Base-by-base conservation (phyloP, 1,140 invertebrate genomes). In the Macrosteles quadrilineatus region DNA sequence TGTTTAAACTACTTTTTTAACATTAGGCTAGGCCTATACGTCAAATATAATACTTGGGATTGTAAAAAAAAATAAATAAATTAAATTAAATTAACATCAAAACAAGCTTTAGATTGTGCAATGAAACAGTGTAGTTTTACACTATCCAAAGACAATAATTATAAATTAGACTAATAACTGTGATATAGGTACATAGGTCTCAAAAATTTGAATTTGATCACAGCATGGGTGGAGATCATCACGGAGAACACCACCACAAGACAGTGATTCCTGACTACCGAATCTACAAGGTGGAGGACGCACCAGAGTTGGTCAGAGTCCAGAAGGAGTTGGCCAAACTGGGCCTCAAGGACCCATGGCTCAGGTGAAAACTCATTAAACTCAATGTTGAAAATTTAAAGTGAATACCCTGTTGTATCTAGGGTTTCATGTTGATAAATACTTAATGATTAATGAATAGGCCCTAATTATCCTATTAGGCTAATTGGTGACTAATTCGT, bases 291-390 rank as follows among this genome's bases (percentile, higher is more conserved):
- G 84, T 91, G 0, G 88, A 92, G 77, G 83, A 91, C 75, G 81
- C 83, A 14, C 87, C 87, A 12, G 79, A 89, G 74, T 78, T 94
- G 21, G 77, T 87, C 69, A 78, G 81, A 67, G 78, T 90, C 0
- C 83, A 89, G 79, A 78, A 85, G 69, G 81, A 83, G 2, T 81
- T 95, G 29, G 89, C 87, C 0, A 77, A 83, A 31, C 84, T 86
- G 76, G 92, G 92, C 21, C 78, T 95, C 0, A 89, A 87, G 73
- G 91, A 95, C 81, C 93, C 93, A 1, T 95, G 93, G 93, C 80
- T 93, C 17, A 87, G 90, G 88, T 88, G 74, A 78, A 53, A 36
- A n/a, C n/a, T n/a, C n/a, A 59, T 14, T 32, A 25, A 32, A 32
- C 27, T 62, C 27, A 62, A 23, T 2, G 40, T 65, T 50, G 32